A percentile compares a stretch with the other conserved stretches of the same genome.
phyloP scores from a whole-genome alignment of 2,113 vertebrate species.

The Cervus canadensis region DNA sequence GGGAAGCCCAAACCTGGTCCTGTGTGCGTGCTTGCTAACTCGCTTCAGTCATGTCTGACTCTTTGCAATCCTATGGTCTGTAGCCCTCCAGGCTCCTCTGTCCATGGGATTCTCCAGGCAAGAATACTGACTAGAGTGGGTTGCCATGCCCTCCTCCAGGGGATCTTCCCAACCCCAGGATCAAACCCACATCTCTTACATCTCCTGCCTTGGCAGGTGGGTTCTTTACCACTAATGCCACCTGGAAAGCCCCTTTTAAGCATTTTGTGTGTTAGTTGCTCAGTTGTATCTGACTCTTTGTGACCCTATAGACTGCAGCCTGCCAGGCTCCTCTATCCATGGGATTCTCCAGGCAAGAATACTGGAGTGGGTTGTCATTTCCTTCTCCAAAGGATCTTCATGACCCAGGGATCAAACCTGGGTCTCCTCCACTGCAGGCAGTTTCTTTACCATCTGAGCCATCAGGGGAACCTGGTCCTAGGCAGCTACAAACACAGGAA shows the following conservation, averaged over 20 bases:
- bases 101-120: no score
- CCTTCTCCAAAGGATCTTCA: neutral
- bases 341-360: neutral
- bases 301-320: neutral
- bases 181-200: neutral
- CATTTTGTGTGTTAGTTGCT: neutral
- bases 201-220: neutral
- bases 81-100: no score
- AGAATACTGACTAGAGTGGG: neutral
- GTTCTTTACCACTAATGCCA: neutral
- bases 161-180: neutral
- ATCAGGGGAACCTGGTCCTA: neutral
- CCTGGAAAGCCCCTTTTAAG: neutral
- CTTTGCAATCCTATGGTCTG: no score
- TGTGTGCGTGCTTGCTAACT: no score
- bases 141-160: neutral
- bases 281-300: neutral
- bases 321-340: neutral
- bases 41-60: no score
- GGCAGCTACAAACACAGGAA: neutral
- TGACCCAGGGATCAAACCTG: neutral
- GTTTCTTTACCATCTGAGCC: neutral
- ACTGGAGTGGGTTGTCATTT: neutral
- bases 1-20: no score
- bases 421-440: neutral